These are phyloP conservation scores for Leucoraja ocellata DNA, from an alignment of 2,797 vertebrate genomes.

Conservation along the genomic window DNA sequence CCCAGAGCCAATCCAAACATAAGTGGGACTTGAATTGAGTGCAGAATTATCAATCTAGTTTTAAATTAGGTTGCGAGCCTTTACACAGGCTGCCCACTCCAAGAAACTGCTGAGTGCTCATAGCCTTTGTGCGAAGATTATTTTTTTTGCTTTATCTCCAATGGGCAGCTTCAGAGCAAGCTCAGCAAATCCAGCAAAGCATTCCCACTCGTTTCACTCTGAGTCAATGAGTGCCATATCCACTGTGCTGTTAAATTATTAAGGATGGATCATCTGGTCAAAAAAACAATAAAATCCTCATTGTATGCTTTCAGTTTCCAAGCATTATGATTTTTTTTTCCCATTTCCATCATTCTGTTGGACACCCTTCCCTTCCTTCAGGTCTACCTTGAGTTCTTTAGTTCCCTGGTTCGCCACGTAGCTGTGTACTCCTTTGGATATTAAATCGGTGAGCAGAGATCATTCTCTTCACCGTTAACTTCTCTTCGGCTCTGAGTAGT, in stretches of 20 bases:
- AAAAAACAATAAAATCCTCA: neutral
- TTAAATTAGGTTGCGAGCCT: neutral
- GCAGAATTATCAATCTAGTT: neutral
- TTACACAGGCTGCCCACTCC: neutral
- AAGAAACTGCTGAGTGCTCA: neutral
- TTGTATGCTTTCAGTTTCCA: neutral
- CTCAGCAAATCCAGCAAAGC: neutral
- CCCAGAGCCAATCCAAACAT: no score
- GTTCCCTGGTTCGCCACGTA: neutral
- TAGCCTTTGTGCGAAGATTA: neutral
- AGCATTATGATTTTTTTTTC: neutral
- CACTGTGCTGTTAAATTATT: neutral
- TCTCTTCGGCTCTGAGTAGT: neutral
- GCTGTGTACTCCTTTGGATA: neutral
- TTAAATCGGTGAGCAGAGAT: neutral
- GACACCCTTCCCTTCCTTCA: neutral
- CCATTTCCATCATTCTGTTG: neutral
- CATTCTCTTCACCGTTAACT: neutral
- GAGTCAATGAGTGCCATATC: neutral
- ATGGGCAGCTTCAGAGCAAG: neutral
- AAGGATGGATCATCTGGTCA: neutral
- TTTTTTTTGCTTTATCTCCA: neutral
- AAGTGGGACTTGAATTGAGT: neutral
- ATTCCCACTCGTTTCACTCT: neutral
- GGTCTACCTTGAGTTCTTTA: neutral